These are phyloP conservation scores for Cyphomyrus discorhynchus DNA, from an alignment of 2,113 vertebrate species.

Conservation along the genomic window DNA sequence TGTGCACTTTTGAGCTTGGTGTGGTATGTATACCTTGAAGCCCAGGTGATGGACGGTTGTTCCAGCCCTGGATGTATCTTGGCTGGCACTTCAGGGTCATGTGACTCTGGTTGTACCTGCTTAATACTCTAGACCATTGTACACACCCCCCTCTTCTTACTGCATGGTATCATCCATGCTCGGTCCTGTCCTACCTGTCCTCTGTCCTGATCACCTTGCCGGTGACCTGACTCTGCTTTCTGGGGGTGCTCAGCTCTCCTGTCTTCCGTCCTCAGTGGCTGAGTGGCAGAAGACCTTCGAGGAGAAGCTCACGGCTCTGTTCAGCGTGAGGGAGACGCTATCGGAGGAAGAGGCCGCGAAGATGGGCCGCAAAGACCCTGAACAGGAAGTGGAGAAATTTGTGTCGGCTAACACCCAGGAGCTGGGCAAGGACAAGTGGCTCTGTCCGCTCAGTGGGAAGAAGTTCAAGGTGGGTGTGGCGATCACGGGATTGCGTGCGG, in stretches of 20 bases:
- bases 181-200: background rate
- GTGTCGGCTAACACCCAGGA: conserved; percentile 86
- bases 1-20: background rate
- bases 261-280: conserved; percentile 55
- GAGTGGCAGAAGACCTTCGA: conserved; percentile 86
- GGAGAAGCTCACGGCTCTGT: conserved; percentile 74
- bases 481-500: background rate
- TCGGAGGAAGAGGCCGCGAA: conserved; percentile 80
- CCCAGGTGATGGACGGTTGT: background rate
- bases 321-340: conserved; percentile 72
- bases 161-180: background rate
- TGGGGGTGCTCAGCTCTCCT: background rate
- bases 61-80: background rate
- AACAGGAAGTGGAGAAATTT: conserved; percentile 88
- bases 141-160: background rate
- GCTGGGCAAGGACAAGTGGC: conserved; percentile 91
- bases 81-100: background rate
- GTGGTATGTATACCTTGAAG: background rate
- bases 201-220: background rate
- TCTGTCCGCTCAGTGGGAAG: conserved; percentile 88
- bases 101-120: background rate
- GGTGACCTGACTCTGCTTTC: background rate
- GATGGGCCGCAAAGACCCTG: conserved; percentile 83
- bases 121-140: background rate
- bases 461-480: conserved; percentile 77